phyloP scores from a whole-genome alignment of 1,140 invertebrate species.

The Macrosteles quadrilineatus region DNA sequence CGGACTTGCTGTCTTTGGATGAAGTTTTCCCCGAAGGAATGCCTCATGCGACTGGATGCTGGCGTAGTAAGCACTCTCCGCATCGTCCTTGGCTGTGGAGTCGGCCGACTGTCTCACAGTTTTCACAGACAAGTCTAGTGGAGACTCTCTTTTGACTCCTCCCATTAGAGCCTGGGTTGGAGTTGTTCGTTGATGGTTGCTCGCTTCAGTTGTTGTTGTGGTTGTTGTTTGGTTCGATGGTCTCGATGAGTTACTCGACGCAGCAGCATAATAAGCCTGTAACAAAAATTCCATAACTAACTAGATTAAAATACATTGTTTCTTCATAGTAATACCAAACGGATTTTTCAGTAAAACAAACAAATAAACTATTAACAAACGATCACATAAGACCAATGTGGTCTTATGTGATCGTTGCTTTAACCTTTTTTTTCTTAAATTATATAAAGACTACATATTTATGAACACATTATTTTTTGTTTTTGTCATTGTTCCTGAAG shows the following conservation, averaged over 20 bases:
- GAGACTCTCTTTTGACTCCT: conserved; percentile 67
- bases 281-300: not conserved
- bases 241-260: conserved; percentile 28
- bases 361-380: too few relatives aligned
- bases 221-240: conserved; percentile 6
- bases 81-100: conserved; percentile 65
- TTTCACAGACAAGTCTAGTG: conserved; percentile 81
- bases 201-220: conserved; percentile 13
- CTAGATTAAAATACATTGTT: not conserved
- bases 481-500: too few relatives aligned
- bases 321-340: too few relatives aligned
- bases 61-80: conserved; percentile 10
- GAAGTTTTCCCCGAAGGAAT: conserved; percentile 12
- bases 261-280: conserved; percentile 28
- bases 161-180: conserved; percentile 32
- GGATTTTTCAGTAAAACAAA: too few relatives aligned
- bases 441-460: too few relatives aligned
- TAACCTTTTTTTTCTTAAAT: too few relatives aligned
- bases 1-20: conserved; percentile 11
- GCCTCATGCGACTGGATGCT: conserved; percentile 24
- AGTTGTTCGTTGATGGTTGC: conserved; percentile 20
- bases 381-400: too few relatives aligned
- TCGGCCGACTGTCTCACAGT: conserved; percentile 82
- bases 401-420: too few relatives aligned
- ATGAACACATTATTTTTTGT: too few relatives aligned